phyloP scores from a whole-genome alignment of 2,797 vertebrate species.

The Poecile montanus region DNA sequence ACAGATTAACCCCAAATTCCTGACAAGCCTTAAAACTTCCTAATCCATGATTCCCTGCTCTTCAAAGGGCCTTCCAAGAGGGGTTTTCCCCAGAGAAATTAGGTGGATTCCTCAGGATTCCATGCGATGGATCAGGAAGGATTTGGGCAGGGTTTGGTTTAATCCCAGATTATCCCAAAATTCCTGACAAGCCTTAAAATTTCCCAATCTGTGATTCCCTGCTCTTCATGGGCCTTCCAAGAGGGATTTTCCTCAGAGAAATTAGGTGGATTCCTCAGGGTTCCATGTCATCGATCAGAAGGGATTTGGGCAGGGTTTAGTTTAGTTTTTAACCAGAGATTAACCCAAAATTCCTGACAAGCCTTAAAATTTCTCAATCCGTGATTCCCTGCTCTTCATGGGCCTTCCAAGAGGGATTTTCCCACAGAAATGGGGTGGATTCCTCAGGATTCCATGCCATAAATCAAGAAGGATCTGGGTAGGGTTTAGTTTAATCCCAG shows the following conservation, averaged over 20 bases:
- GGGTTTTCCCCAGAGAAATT: too few relatives aligned
- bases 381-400: neutral
- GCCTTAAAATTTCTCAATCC: rapidly evolving
- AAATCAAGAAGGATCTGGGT: neutral
- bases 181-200: rapidly evolving
- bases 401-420: neutral
- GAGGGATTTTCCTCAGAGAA: neutral
- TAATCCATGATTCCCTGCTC: rapidly evolving
- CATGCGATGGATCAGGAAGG: neutral
- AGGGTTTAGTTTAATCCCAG: neutral
- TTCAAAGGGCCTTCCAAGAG: too few relatives aligned
- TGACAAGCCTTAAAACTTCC: neutral
- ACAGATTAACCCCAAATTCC: neutral
- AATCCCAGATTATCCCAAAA: neutral
- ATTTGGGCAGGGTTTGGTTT: neutral
- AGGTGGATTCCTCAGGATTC: too few relatives aligned
- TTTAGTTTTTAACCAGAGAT: neutral
- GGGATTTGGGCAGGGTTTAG: neutral
- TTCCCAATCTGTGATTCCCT: rapidly evolving
- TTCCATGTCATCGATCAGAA: neutral
- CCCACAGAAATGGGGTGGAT: too few relatives aligned
- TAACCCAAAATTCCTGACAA: neutral
- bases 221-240: neutral
- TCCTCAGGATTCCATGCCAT: too few relatives aligned
- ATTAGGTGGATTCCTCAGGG: neutral